Base-by-base conservation (phyloP, 2,113 vertebrate genomes). In the Blennius ocellaris region DNA sequence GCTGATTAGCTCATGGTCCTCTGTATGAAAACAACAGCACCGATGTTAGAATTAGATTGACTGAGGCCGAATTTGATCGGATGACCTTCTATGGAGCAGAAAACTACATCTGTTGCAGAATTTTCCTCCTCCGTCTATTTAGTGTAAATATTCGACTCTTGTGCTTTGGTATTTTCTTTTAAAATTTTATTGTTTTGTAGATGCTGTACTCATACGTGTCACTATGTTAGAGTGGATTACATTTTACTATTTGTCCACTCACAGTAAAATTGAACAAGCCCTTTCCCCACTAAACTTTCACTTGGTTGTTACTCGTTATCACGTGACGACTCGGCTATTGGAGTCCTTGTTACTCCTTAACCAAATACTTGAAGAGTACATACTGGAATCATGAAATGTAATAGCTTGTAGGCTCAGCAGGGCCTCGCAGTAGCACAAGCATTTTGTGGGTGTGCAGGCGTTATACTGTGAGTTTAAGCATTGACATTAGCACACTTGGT, bases 401-500 rank as follows among this genome's bases (percentile, higher is more conserved):
- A 14, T n/a, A 43, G 61, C 52, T 60, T 12, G 69, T 16, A 41
- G 61, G 38, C 50, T 39, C 5, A 44, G 30, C 54, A 58, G 10
- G 11, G 36, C 59, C n/a, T n/a, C n/a, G n/a, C n/a, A n/a, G 40
- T 43, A 62, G 53, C 48, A 54, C 53, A 68, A 55, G 55, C 61
- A 56, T 61, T 44, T 8, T n/a, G 41, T 78, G 61, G 66, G n/a
- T 68, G 44, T 64, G 64, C 75, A 84, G 78, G 81, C 79, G 76
- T 53, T 71, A 76, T 53, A 75, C 40, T 58, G 17, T 54, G 63
- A 65, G 47, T 44, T 30, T 30, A 59, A 81, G 57, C 70, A 69
- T 77, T 61, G 52, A 70, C 36, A 67, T 82, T 56, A 65, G 21
- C 58, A 56, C 64, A 65, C 63, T 61, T 55, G 57, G 11, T 70